These are phyloP conservation scores for Pedetes capensis DNA, from an alignment of 2,113 vertebrate genomes.

Conservation along the genomic window DNA sequence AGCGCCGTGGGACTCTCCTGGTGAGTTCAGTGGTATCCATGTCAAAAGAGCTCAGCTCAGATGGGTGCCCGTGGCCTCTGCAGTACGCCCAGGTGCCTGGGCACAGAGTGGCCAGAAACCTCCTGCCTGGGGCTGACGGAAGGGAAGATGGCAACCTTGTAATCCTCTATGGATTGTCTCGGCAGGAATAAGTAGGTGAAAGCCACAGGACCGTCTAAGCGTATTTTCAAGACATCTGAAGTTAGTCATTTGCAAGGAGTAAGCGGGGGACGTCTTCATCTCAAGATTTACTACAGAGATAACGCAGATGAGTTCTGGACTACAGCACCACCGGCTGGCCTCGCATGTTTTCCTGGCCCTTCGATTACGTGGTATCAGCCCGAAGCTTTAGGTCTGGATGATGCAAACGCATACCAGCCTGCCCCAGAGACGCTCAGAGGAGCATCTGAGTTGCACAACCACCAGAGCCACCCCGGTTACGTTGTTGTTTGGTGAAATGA, in stretches of 20 bases:
- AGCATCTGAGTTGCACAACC: not conserved
- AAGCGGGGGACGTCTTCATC: not conserved
- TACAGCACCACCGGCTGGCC: not conserved
- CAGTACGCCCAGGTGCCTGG: too few relatives aligned
- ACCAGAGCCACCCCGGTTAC: too few relatives aligned
- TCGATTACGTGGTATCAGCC: not conserved
- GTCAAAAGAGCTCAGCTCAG: not conserved
- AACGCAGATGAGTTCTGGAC: not conserved
- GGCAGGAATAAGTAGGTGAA: not conserved
- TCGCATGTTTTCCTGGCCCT: not conserved
- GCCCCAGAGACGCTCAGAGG: not conserved
- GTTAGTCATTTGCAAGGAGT: not conserved
- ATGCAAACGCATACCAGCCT: not conserved
- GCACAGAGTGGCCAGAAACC: not conserved
- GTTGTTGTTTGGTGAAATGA: not conserved
- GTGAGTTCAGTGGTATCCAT: not conserved
- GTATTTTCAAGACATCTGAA: slow-evolving; percentile 4
- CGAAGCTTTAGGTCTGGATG: not conserved
- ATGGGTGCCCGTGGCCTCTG: fast-evolving
- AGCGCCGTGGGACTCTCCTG: not conserved
- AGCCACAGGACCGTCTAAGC: not conserved
- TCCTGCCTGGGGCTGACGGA: not conserved
- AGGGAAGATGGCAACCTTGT: not conserved
- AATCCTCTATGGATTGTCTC: not conserved
- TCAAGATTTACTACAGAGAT: not conserved